Evolutionary conservation across 1,140 invertebrate species (phyloP), one percentile per base, ranked within the genome.

Genomic region (Drosophila lacteicornis): DNA sequence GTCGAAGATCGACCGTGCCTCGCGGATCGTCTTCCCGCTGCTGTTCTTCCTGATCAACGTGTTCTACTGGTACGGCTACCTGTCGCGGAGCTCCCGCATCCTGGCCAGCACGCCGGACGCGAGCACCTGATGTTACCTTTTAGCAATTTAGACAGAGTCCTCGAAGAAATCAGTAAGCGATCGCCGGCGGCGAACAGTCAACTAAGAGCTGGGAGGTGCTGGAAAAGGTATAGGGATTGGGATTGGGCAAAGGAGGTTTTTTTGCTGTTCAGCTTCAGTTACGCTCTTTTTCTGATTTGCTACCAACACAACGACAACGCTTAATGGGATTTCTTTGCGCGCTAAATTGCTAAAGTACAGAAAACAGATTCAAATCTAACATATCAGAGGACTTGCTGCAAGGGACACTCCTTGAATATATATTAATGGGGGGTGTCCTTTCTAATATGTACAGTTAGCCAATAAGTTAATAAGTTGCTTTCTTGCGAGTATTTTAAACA

Each of bases 11-110:
- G 96, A 97, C 92, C 94, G 95, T 11, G 95, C 95, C 12, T 96
- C 96, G 19, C 93, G 96, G 15, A 93, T 97, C 30, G 94, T 97
- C 30, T 97, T 97, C 91, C 96, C 96, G 1, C 74, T 97, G 42
- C 94, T 96, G 36, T 97, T 97, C 83, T 91, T 97, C 4, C 94
- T 95, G 22, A 96, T 97, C 62, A 97, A 97, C 91, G 92, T 96
- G 47, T 96, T 96, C 92, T 97, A 97, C 85, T 97, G 96, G 96
- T 96, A 95, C 79, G 95, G 94, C 1, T 97, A 97, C 86, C 93
- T 97, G 30, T 95, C 95, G 51, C 93, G 95, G 60, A 95, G 95
- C 80, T 94, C 95, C 70, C 82, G 95, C 46, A 91, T 91, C 15
- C 47, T 92, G 76, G 82, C 91, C 67, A 87, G 81, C 53, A 79